Base-by-base conservation (phyloP, 2,888 invertebrate species). In the Pollenia angustigena region DNA sequence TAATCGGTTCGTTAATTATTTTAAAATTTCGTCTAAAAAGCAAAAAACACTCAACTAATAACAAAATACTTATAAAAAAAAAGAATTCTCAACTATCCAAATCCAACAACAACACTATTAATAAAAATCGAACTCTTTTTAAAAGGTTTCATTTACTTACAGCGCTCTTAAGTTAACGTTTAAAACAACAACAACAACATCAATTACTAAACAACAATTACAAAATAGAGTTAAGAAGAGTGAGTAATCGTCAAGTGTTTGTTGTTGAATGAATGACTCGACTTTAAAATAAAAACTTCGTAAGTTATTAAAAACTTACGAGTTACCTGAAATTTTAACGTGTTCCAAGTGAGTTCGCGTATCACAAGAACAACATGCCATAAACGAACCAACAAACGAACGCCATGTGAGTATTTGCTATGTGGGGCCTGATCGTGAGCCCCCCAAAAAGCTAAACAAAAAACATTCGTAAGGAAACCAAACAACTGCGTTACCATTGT, bases 1-100 rank as follows among this genome's bases (percentile, higher is more conserved):
- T 82, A 62, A 82, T 52, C 52, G 60, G 8, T 32, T 84, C 78
- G 69, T 84, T 72, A 66, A 60, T 66, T 84, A 74, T 84, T 44
- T 78, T 52, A 74, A 76, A 76, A 18, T 40, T 76, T 76, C 56
- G 69, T 71, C 76, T 69, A 76, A 69, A 69, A 82, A 14, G 32
- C 81, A 66, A 74, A 64, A 64, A 44, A 42, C 44, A 44, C 60
- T 18, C 1, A 44, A 40, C n/a, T 42, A 32, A 75, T 2, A 60
- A 69, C 12, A 60, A 62, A 32, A 71, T 44, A 6, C 23, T 4
- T 32, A 18, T 50, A 50, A 50, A 72, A 62, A 12, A 23, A 16
- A 10, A 42, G 14, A 42, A 50, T 62, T 62, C 75, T 44, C 64
- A 46, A 54, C n/a, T 44, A 54, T 8, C 44, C 64, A 76, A 52